Percentiles rank a stretch among this genome's conserved stretches.
Conservation (phyloP, 2,888 invertebrate genomes). For the Hanleya hanleyi region DNA sequence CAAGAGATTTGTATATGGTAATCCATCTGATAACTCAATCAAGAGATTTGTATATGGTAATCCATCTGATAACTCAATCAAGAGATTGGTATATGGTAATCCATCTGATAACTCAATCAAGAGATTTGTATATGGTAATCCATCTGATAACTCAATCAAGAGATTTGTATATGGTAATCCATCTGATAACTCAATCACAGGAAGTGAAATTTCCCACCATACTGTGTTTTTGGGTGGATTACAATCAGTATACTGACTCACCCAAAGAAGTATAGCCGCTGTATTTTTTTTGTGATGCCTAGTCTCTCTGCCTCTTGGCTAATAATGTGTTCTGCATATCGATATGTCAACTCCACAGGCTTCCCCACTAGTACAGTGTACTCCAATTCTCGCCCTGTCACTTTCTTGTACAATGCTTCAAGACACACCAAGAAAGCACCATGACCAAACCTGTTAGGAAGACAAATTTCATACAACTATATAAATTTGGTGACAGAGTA, state of each 20-base stretch:
- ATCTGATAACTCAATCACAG: too few species aligned
- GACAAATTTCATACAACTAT: not conserved
- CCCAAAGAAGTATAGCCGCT: slow-evolving; percentile 72
- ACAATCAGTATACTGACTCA: slow-evolving; percentile 41
- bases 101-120: too few species aligned
- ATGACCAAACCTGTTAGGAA: slow-evolving; percentile 69
- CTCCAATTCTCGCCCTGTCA: slow-evolving; percentile 67
- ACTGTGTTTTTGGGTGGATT: not conserved
- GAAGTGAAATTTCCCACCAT: not conserved
- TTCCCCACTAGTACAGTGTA: slow-evolving; percentile 71
- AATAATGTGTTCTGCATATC: slow-evolving; percentile 71
- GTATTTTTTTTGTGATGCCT: slow-evolving; percentile 63
- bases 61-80: too few species aligned
- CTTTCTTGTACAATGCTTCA: slow-evolving; percentile 72
- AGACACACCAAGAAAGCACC: slow-evolving; percentile 72
- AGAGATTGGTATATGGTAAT: too few species aligned
- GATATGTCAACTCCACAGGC: slow-evolving; percentile 71
- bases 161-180: too few species aligned
- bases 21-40: too few species aligned
- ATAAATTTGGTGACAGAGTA: too few species aligned
- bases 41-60: too few species aligned
- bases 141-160: too few species aligned
- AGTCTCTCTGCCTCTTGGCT: slow-evolving; percentile 63
- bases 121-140: too few species aligned
- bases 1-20: too few species aligned